Percentiles rank a stretch among this genome's conserved stretches.
Conservation (phyloP, 1,140 invertebrate genomes). For the Oreohelix idahoensis region DNA sequence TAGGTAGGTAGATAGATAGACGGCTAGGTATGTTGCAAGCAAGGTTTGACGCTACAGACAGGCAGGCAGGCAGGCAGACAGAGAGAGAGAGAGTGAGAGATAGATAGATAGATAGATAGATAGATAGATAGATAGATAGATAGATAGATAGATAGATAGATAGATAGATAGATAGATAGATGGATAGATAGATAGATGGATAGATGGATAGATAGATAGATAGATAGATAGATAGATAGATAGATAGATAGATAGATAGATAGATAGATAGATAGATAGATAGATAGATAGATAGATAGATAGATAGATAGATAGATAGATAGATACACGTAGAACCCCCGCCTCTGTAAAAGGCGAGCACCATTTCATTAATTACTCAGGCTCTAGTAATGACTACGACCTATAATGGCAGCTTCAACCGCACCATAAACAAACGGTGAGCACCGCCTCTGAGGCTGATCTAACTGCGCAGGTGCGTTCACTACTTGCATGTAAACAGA, state of each 20-base stretch:
- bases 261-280: neutral
- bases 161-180: neutral
- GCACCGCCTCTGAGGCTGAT: neutral
- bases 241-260: neutral
- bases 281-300: neutral
- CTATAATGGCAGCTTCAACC: neutral
- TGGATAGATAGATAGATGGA: neutral
- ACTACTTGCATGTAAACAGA: neutral
- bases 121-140: neutral
- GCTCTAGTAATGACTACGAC: neutral
- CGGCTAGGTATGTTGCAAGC: no score
- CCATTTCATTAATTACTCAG: neutral
- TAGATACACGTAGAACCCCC: neutral
- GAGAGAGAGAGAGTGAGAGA: no score
- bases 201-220: neutral
- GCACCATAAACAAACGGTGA: neutral
- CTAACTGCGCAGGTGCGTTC: neutral
- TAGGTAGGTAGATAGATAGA: no score
- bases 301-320: neutral
- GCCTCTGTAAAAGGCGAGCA: neutral
- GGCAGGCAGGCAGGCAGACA: no score
- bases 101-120: neutral
- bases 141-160: neutral
- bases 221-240: neutral
- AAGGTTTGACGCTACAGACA: no score